Conservation (phyloP, 2,113 vertebrate genomes). For the Euleptes europaea region DNA sequence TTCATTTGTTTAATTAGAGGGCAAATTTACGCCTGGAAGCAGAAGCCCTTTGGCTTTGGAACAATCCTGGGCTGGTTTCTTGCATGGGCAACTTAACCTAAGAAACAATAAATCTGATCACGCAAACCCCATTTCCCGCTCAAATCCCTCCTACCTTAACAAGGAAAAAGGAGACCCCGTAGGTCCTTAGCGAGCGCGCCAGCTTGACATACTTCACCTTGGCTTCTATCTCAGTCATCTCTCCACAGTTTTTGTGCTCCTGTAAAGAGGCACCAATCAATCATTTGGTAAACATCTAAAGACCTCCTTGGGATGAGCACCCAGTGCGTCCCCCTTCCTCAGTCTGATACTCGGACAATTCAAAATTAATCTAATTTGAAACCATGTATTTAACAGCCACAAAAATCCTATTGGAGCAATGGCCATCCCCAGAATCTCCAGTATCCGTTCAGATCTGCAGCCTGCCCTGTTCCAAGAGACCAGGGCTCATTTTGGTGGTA, state of each 20-base stretch:
- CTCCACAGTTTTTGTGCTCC: conserved; percentile 97
- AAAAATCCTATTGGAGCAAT: neutral
- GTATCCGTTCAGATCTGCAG: neutral
- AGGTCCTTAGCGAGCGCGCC: conserved; percentile 91
- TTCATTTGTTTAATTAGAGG: neutral
- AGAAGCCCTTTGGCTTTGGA: too few species aligned
- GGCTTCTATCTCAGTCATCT: conserved; percentile 97
- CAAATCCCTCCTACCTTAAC: conserved; percentile 85
- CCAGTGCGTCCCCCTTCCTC: neutral
- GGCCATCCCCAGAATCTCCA: neutral
- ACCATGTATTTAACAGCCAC: neutral
- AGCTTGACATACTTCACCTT: conserved; percentile 98
- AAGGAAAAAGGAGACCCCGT: conserved; percentile 96
- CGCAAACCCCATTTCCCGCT: accelerated
- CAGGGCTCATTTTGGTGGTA: too few species aligned
- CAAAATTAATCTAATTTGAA: neutral
- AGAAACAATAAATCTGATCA: neutral
- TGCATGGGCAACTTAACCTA: neutral
- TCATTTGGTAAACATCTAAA: neutral
- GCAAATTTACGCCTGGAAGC: too few species aligned
- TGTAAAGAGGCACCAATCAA: conserved; percentile 58
- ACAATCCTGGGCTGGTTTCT: neutral
- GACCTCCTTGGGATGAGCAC: neutral
- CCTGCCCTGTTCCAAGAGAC: neutral
- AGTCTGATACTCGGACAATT: neutral